Percentiles rank a stretch among this genome's conserved stretches.
Evolutionary conservation across 1,140 invertebrate species (phyloP).

Genomic region (Coptotermes formosanus): DNA sequence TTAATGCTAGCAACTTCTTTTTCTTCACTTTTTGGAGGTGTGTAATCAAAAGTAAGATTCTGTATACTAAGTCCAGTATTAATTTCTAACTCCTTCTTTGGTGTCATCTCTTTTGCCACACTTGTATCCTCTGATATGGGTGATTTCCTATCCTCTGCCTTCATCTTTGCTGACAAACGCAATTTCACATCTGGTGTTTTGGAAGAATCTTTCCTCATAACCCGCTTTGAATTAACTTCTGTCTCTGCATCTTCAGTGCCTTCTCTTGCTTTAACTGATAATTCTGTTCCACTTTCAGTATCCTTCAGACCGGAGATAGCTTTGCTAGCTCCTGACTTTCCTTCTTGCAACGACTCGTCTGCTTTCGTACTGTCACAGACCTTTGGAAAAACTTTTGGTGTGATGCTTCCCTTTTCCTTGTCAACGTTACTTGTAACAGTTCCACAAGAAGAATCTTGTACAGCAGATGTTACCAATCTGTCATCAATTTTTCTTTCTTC

Average conservation of each 20-base stretch:
- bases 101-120: not conserved
- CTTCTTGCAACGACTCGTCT: too few species aligned
- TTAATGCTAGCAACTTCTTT: not conserved
- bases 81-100: not conserved
- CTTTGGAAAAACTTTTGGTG: not conserved
- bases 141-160: not conserved
- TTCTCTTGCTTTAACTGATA: not conserved
- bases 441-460: not conserved
- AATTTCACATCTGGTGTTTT: not conserved
- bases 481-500: not conserved
- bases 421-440: not conserved
- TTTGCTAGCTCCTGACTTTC: not conserved
- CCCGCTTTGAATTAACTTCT: not conserved
- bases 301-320: not conserved
- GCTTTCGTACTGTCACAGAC: not conserved
- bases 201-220: not conserved
- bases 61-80: not conserved
- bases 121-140: not conserved
- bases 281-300: not conserved
- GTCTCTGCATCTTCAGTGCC: not conserved
- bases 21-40: not conserved
- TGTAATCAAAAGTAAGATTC: constrained; percentile 5
- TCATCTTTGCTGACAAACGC: not conserved
- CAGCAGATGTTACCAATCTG: not conserved
- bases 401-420: not conserved